These are phyloP conservation scores for Drosophila basisetae DNA, from an alignment of 2,888 invertebrate genomes.

Conservation along the genomic window DNA sequence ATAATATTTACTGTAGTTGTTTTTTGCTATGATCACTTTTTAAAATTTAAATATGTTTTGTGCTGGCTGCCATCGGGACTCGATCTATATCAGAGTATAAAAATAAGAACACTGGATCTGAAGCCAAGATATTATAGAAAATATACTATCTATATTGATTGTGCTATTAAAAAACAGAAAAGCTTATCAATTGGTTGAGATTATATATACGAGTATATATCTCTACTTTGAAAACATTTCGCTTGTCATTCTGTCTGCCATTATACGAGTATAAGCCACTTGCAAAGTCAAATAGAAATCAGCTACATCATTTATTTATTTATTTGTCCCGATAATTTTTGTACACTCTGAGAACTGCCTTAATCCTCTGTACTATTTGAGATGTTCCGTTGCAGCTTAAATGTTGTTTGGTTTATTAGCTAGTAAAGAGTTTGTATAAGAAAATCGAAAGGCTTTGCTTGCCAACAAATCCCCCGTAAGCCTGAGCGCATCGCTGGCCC, in stretches of 20 bases:
- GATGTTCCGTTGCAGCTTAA: background rate
- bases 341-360: background rate
- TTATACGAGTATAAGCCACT: background rate
- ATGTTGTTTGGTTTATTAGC: constrained; percentile 7
- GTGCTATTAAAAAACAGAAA: background rate
- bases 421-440: constrained; percentile 1
- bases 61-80: background rate
- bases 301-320: background rate
- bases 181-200: background rate
- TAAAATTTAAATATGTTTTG: background rate
- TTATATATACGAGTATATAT: background rate
- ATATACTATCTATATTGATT: too few relatives aligned
- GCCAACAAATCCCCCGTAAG: constrained; percentile 2
- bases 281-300: background rate
- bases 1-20: background rate
- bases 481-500: constrained; percentile 37
- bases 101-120: background rate
- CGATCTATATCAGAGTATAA: background rate
- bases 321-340: background rate
- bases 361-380: background rate
- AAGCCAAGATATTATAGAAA: background rate
- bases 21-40: background rate
- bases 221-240: background rate
- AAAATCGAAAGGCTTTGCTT: constrained; percentile 43
- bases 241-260: background rate